Percentiles rank a stretch among this genome's conserved stretches.
Evolutionary conservation across 2,113 vertebrate genomes (phyloP).

Genomic region (Orthonyx spaldingii): DNA sequence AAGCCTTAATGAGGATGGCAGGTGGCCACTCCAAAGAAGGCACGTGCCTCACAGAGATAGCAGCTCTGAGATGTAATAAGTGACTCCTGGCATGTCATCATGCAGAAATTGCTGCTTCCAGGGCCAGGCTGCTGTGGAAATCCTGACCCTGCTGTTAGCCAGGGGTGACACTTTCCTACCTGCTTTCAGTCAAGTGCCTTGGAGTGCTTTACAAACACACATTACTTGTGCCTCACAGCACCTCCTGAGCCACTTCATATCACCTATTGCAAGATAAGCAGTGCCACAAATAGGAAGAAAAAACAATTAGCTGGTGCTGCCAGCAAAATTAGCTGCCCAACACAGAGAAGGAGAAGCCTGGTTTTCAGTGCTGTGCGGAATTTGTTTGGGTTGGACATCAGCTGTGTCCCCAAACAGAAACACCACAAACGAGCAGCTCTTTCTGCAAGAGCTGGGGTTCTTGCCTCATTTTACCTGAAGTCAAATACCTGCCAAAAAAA

Average conservation of each 20-base stretch:
- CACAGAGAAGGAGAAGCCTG: background rate
- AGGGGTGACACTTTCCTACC: background rate
- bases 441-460: background rate
- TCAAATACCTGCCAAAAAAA: background rate
- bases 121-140: background rate
- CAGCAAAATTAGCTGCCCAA: background rate
- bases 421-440: background rate
- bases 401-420: background rate
- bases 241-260: background rate
- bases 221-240: background rate
- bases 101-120: background rate
- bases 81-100: background rate
- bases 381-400: background rate
- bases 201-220: slow-evolving; percentile 31
- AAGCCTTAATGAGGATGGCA: background rate
- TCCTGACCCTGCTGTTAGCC: background rate
- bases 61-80: background rate
- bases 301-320: background rate
- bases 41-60: background rate
- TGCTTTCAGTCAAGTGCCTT: background rate
- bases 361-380: background rate
- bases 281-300: background rate
- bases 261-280: background rate
- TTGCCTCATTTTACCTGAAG: background rate
- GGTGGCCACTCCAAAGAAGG: background rate